Base-by-base conservation (phyloP, 2,113 vertebrate genomes). In the Mesitornis unicolor region DNA sequence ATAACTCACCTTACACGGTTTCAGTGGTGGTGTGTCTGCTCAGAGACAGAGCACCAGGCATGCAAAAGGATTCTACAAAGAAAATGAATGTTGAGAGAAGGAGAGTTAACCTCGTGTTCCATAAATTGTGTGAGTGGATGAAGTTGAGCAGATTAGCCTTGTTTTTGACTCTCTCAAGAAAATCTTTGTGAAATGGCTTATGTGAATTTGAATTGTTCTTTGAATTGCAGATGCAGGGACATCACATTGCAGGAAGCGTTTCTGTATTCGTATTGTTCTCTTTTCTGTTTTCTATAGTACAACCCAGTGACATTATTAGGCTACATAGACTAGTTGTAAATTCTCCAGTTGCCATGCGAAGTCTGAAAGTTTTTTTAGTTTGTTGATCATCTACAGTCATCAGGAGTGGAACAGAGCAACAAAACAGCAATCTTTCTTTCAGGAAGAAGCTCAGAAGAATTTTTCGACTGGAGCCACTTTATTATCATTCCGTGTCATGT, bases 281-380 rank as follows among this genome's bases (percentile, higher is more conserved):
- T 53, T 81, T 82, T 87, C 86, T 93, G 57, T 92, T 95, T 79
- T 71, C 51, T 92, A 1, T 74, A 85, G 22, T 29, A 21, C 76
- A 86, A 81, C 71, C 35, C 48, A 35, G 61, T 96, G 95, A 97
- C 95, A 95, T 96, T 96, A 96, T 94, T 92, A 96, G 93, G 92
- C 92, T 96, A 73, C 80, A 42, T 5, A 69, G 65, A 90, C 82
- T 60, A 81, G 86, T 91, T 71, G 65, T 79, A 70, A 93, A 89
- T 80, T 84, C 80, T 86, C 56, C 0, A 2, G 31, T 53, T 96
- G 76, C 86, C 40, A 7, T 63, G 76, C 71, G 88, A 87, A 94
- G 92, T 88, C 47, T 64, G 64, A 6, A 90, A 70, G 43, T 51
- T 59, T 92, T 87, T 89, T 92, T 48, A 48, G 57, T 92, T 92